Evolutionary conservation across 2,888 invertebrate genomes (phyloP).

Genomic region (Xestoiulus laeticollis): DNA sequence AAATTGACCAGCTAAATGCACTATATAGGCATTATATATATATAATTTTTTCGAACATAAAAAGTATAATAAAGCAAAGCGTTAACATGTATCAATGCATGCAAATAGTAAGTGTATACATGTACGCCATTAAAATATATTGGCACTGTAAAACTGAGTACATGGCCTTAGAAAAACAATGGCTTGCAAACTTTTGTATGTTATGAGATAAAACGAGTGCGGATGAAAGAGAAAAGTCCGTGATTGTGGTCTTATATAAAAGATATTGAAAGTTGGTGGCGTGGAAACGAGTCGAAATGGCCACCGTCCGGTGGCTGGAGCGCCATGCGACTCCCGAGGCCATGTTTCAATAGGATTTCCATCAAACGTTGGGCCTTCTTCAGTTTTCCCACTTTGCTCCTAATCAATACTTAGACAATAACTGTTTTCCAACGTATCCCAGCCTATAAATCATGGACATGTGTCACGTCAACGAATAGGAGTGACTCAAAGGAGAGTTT

Average conservation of each 20-base stretch:
- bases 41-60: neutral
- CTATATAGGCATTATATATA: no score
- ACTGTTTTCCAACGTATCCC: slow-evolving; percentile 45
- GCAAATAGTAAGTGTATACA: neutral
- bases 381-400: slow-evolving; percentile 45
- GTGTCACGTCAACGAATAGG: slow-evolving; percentile 48
- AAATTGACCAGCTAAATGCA: no score
- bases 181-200: neutral
- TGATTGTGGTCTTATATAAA: slow-evolving; percentile 27
- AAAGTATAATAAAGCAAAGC: neutral
- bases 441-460: slow-evolving; percentile 50
- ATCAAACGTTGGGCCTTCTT: slow-evolving; percentile 24
- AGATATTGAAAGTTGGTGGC: neutral
- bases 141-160: neutral
- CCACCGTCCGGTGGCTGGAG: slow-evolving; percentile 10
- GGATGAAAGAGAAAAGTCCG: slow-evolving; percentile 27
- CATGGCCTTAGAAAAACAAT: neutral
- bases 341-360: slow-evolving; percentile 2
- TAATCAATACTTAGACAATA: slow-evolving; percentile 48
- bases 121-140: no score
- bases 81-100: neutral
- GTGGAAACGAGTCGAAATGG: neutral
- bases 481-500: slow-evolving; percentile 40
- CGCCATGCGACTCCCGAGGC: neutral
- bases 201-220: neutral